Base-by-base conservation (phyloP, 2,888 invertebrate species). In the Cephus spinipes region DNA sequence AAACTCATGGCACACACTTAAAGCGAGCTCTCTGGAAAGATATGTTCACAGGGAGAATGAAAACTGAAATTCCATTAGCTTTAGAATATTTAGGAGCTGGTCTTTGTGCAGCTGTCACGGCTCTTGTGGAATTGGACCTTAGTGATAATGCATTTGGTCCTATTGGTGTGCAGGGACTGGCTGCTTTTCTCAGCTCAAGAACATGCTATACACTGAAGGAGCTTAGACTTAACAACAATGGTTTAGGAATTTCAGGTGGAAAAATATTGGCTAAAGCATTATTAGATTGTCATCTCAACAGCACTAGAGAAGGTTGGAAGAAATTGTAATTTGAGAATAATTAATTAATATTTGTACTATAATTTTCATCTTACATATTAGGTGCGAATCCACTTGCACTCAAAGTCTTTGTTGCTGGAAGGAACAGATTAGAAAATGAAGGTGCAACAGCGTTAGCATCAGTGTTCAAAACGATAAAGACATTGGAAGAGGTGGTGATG, bases 71-170 rank as follows among this genome's bases (percentile, higher is more conserved):
- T 88, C 99, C 99, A 0, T 94, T 95, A 69, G 98, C 99, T 11
- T 91, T 99, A 90, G 93, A 94, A 89, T 93, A 93, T 79, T 93
- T 99, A 0, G 97, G 98, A 0, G 94, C 93, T 74, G 98, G 97
- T 0, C 94, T 99, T 86, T 96, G 97, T 78, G 88, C 92, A 9
- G 97, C 98, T 0, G 95, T 95, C 0, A 97, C 97, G 0, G 93
- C 94, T 2, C 93, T 99, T 0, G 94, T 95, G 0, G 96, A 97
- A 77, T 92, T 99, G 12, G 98, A 99, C 89, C 93, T 99, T 12
- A 98, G 98, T 90, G 99, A 99, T 92, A 99, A 99, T 92, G 99
- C 99, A 0, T 96, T 99, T 85, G 99, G 99, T 0, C 98, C 99
- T 0, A 97, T 98, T 84, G 99, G 98, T 35, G 97, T 98, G 73